Evolutionary conservation across 1,140 invertebrate genomes (phyloP).

Genomic region (Brevipalpus yothersi): DNA sequence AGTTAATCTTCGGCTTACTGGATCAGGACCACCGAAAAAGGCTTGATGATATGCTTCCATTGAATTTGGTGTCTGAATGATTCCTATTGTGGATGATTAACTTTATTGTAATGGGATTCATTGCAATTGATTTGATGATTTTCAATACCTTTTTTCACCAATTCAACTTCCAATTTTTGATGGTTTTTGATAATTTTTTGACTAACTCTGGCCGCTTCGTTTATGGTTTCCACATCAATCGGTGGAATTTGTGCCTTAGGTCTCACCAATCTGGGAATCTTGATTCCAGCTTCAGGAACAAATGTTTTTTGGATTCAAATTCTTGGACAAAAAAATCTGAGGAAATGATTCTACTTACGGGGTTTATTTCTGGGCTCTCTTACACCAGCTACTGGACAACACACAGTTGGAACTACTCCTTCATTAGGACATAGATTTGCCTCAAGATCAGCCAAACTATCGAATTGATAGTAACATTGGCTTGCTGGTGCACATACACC

Average conservation of each 20-base stretch:
- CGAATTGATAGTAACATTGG: constrained; percentile 6
- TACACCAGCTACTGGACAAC: constrained; percentile 4
- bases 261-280: not conserved
- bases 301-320: not conserved
- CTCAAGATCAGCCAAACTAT: not conserved
- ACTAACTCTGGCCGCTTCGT: constrained; percentile 3
- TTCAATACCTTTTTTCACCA: constrained; percentile 3
- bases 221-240: constrained; percentile 5
- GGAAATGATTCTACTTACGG: not conserved
- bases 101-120: not conserved
- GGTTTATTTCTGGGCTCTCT: not conserved
- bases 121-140: not conserved
- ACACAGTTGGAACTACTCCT: not conserved
- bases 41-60: constrained; percentile 9
- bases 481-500: constrained; percentile 3
- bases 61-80: constrained; percentile 2
- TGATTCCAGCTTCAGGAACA: not conserved
- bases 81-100: not conserved
- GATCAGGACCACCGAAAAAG: constrained; percentile 7
- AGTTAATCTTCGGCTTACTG: constrained; percentile 2
- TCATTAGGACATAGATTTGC: constrained; percentile 3
- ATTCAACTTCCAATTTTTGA: not conserved
- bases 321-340: no score
- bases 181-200: not conserved
- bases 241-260: not conserved